A percentile compares a stretch with the other conserved stretches of the same genome.
phyloP scores from a whole-genome alignment of 2,888 invertebrate species.

The Protophormia terraenovae region DNA sequence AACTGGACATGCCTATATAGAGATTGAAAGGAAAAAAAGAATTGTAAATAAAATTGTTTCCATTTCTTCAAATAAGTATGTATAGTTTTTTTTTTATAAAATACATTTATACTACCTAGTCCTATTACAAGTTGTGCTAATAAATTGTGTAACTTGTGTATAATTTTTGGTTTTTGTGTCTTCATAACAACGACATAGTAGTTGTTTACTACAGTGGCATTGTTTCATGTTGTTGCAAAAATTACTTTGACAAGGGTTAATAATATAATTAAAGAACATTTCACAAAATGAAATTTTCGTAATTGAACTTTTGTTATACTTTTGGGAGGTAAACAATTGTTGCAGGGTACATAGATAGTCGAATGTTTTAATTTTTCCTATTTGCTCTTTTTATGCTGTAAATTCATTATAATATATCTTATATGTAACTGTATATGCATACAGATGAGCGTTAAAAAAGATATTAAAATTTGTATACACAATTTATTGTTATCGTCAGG shows the following conservation, averaged over 20 bases:
- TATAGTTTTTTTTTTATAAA: no score
- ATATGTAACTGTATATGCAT: neutral
- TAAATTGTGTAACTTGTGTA: constrained; percentile 48
- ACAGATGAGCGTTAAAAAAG: neutral
- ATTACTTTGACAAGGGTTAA: constrained; percentile 51
- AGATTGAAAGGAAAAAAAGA: constrained; percentile 18
- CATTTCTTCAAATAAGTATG: neutral
- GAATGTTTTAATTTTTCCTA: neutral
- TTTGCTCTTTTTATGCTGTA: neutral
- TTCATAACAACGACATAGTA: neutral
- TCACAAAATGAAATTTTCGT: constrained; percentile 51
- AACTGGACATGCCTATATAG: constrained; percentile 37
- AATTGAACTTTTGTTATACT: constrained; percentile 57
- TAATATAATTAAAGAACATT: constrained; percentile 61
- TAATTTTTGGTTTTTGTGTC: constrained; percentile 2
- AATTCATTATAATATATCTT: neutral
- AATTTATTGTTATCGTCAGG: constrained; percentile 6
- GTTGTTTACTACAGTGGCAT: constrained; percentile 12
- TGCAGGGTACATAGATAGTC: neutral
- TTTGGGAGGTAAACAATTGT: constrained; percentile 24
- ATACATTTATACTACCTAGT: no score
- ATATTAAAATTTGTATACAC: neutral
- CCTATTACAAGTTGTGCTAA: constrained; percentile 18
- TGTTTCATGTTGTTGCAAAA: constrained; percentile 40
- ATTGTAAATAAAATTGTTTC: neutral